Conservation (phyloP, 2,797 vertebrate species). For the Macropodus opercularis region DNA sequence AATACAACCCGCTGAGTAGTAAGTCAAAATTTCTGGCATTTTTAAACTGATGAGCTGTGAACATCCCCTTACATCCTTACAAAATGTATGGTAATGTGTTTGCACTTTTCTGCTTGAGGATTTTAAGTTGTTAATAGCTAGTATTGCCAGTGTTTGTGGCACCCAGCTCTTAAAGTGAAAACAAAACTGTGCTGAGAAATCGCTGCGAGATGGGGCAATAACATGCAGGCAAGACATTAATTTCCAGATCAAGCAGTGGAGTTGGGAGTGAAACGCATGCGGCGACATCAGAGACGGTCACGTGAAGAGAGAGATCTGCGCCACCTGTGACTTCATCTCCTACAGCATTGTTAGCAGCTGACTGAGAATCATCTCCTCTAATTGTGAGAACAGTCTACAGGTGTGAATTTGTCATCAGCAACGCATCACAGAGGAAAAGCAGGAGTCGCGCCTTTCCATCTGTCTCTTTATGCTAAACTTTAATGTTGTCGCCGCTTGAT, state of each 20-base stretch:
- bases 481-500: conserved; percentile 11
- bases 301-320: conserved; percentile 8
- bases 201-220: too few relatives aligned
- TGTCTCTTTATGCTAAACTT: neutral
- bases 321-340: conserved; percentile 21
- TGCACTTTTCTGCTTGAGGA: neutral
- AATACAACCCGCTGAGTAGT: conserved; percentile 5
- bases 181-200: too few relatives aligned
- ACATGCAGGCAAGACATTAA: neutral
- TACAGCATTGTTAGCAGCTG: conserved; percentile 20
- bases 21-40: conserved; percentile 6
- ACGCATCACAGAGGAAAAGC: neutral
- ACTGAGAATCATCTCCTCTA: conserved; percentile 12
- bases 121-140: conserved; percentile 3
- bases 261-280: conserved; percentile 2
- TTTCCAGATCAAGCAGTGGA: conserved; percentile 16
- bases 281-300: conserved; percentile 22
- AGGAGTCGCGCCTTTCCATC: neutral
- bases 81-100: conserved; percentile 3
- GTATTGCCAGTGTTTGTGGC: neutral
- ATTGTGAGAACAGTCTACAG: conserved; percentile 20
- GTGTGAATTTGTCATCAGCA: conserved; percentile 16
- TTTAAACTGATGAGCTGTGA: conserved; percentile 10
- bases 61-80: neutral
- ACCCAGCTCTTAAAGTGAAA: too few relatives aligned